Percentiles rank a stretch among this genome's conserved stretches.
phyloP scores from a whole-genome alignment of 2,113 vertebrate species.

The Dendrocopos noguchii region DNA sequence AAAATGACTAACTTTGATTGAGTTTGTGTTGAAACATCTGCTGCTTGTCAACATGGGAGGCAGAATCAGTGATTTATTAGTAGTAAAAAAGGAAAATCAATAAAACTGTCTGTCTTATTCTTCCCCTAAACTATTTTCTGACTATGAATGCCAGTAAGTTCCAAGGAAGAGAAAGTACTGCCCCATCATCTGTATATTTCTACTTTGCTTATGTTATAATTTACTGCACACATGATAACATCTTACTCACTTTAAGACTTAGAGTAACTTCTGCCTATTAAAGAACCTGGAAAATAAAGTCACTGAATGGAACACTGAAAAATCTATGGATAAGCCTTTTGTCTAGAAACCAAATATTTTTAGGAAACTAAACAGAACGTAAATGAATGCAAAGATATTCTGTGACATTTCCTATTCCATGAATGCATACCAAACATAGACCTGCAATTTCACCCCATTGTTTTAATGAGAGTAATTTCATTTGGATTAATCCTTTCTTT shows the following conservation, averaged over 20 bases:
- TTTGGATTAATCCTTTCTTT: conserved; percentile 8
- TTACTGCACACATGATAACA: background rate
- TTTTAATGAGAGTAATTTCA: background rate
- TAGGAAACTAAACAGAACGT: background rate
- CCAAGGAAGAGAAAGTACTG: background rate
- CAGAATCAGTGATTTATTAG: conserved; percentile 37
- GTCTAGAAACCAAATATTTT: background rate
- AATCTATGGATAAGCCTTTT: background rate
- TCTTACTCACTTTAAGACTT: background rate
- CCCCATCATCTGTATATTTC: background rate
- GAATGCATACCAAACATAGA: background rate
- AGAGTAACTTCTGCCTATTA: background rate
- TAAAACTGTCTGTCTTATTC: background rate
- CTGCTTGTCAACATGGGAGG: conserved; percentile 48
- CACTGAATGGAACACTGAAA: background rate
- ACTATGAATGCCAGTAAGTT: background rate
- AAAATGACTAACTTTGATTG: conserved; percentile 61
- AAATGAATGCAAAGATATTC: background rate
- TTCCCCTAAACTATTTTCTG: background rate
- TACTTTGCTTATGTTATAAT: background rate
- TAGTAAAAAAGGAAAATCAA: background rate
- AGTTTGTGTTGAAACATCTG: conserved; percentile 60
- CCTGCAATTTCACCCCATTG: background rate
- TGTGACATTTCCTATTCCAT: background rate
- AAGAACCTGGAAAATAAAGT: background rate